Evolutionary conservation across 35 echinoderm and acorn worm species (phyloP), one percentile per base, ranked within the genome.

Genomic region (Chiridota heheva): DNA sequence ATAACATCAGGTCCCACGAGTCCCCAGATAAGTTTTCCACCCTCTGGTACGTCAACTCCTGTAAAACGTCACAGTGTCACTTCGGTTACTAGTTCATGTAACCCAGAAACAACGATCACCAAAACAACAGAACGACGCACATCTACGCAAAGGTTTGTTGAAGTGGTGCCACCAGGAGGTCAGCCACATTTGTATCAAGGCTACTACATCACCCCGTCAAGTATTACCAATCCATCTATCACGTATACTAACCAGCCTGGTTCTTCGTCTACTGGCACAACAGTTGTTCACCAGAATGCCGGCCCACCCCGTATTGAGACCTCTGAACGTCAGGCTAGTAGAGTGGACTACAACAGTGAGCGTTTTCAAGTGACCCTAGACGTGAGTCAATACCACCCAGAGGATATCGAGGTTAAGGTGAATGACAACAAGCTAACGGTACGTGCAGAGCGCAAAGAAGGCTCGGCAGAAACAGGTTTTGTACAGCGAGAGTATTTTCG

Each of bases 361-460:
- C 73, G 86, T n/a, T 98, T 98, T 67, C 85, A 67, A 42, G 89
- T 88, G 15, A 91, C 84, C 58, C 85, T 98, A 10, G 95, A 98
- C 61, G 89, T 98, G 0, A 87, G 88, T 42, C 81, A 88, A 42
- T 98, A 91, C 57, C 72, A 76, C 40, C 95, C 95, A 31, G 89
- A 98, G 58, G 95, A 98, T 63, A 85, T 98, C 7, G 85, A 91
- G 66, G 88, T 98, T 2, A 98, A 90, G 46, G 81, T 98, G 2
- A 87, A 91, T 43, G 88, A 98, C 18, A 91, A 91, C 44, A 91
- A 88, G 63, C 43, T 98, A 38, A 91, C 89, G 28, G 89, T 92
- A 38, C 64, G 67, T 36, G 95, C 95, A 28, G 89, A 97, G 61
- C 85, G 85, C 49, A 83, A 79, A 37, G 95, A 91, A 47, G 80